These are phyloP conservation scores for Psammodynastes pulverulentus DNA, from an alignment of 2,113 vertebrate species.

Conservation along the genomic window DNA sequence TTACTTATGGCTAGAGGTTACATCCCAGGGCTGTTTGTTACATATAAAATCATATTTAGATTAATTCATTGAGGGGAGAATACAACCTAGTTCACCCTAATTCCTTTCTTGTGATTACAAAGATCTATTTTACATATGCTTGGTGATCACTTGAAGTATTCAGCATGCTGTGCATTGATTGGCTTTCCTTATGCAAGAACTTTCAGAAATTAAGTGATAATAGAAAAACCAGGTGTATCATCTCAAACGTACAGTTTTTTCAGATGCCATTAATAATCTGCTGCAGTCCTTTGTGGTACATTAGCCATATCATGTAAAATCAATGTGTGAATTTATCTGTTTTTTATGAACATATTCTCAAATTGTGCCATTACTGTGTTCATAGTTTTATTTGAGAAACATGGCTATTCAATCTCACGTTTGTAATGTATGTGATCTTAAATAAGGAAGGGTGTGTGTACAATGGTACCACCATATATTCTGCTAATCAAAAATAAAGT, in stretches of 20 bases:
- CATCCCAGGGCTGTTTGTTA: not conserved
- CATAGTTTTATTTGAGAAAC: not conserved
- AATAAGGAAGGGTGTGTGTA: not conserved
- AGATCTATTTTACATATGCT: not conserved
- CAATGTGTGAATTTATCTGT: not conserved
- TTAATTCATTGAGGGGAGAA: not conserved
- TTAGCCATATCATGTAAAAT: not conserved
- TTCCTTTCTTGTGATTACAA: not conserved
- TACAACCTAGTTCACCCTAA: not conserved
- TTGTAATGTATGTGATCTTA: not conserved
- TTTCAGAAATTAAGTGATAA: not conserved
- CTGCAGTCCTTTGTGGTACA: not conserved
- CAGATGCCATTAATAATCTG: not conserved
- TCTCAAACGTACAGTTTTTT: not conserved
- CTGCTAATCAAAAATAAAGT: not conserved
- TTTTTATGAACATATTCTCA: not conserved
- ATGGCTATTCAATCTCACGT: not conserved
- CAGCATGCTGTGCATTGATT: not conserved
- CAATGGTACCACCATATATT: not conserved
- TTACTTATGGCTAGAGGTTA: slow-evolving; percentile 5
- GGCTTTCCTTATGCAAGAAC: not conserved
- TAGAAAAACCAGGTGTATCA: not conserved
- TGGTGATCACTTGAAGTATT: not conserved
- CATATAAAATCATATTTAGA: not conserved
- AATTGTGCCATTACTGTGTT: not conserved